A percentile compares a stretch with the other conserved stretches of the same genome.
These are phyloP conservation scores for Geotrupes spiniger DNA, from an alignment of 2,888 invertebrate genomes.

Conservation along the genomic window DNA sequence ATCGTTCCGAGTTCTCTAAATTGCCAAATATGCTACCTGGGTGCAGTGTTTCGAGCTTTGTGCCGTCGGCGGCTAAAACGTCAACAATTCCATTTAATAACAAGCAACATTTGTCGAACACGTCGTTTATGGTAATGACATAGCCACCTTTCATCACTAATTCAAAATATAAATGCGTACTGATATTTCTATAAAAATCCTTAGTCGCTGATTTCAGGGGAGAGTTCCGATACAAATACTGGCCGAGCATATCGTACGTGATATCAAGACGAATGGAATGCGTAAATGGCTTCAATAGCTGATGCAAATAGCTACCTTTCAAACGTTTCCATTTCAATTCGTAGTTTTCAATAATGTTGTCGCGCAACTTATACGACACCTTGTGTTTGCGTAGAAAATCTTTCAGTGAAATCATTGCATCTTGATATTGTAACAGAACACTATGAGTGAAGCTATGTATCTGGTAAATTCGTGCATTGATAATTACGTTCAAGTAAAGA, in stretches of 20 bases:
- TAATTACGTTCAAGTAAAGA: too few relatives aligned
- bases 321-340: constrained; percentile 15
- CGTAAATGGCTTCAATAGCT: constrained; percentile 12
- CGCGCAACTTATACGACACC: constrained; percentile 6
- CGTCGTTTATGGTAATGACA: constrained; percentile 26
- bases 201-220: constrained; percentile 13
- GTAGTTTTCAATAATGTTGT: constrained; percentile 9
- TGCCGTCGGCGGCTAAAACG: constrained; percentile 29
- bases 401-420: constrained; percentile 13
- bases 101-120: constrained; percentile 24
- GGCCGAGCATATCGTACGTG: constrained; percentile 18
- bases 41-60: constrained; percentile 22
- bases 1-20: constrained; percentile 15
- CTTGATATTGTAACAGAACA: constrained; percentile 15
- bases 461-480: constrained; percentile 9
- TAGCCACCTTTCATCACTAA: constrained; percentile 26
- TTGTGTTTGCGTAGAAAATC: constrained; percentile 4
- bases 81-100: constrained; percentile 27
- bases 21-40: constrained; percentile 29
- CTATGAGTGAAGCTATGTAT: too few relatives aligned
- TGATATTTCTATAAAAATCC: constrained; percentile 19
- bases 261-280: constrained; percentile 18
- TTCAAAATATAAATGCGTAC: constrained; percentile 17
- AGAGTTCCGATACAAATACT: constrained; percentile 7
- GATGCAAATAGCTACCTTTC: constrained; percentile 8